These are phyloP conservation scores for Oreochromis tanganicae DNA, from an alignment of 2,113 vertebrate genomes.

Conservation along the genomic window DNA sequence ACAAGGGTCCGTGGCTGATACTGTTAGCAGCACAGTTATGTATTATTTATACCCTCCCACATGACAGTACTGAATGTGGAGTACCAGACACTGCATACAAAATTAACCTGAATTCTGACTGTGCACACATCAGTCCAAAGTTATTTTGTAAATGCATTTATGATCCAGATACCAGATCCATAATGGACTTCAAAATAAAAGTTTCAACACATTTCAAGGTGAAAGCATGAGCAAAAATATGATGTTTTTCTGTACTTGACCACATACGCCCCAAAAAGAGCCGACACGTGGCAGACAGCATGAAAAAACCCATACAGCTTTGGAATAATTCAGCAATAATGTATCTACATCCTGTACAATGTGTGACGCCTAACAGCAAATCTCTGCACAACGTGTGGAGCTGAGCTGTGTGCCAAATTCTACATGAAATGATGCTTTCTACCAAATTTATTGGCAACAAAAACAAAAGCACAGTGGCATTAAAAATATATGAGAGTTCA, in stretches of 20 bases:
- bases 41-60: not conserved
- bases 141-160: not conserved
- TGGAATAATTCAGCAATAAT: not conserved
- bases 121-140: not conserved
- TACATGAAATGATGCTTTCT: not conserved
- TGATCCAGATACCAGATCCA: not conserved
- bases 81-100: not conserved
- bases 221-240: not conserved
- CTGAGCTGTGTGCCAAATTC: not conserved
- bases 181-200: not conserved
- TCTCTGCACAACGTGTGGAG: not conserved
- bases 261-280: not conserved
- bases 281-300: fast-evolving
- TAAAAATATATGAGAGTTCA: not conserved
- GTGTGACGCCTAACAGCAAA: not conserved
- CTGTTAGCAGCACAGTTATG: not conserved
- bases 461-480: not conserved
- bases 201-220: not conserved
- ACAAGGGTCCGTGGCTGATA: not conserved
- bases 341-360: not conserved
- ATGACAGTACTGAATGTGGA: not conserved
- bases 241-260: not conserved
- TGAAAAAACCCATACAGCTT: not conserved
- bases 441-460: not conserved
- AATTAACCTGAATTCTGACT: not conserved